Conservation (phyloP, 2,797 vertebrate genomes). For the Caiman crocodilus region DNA sequence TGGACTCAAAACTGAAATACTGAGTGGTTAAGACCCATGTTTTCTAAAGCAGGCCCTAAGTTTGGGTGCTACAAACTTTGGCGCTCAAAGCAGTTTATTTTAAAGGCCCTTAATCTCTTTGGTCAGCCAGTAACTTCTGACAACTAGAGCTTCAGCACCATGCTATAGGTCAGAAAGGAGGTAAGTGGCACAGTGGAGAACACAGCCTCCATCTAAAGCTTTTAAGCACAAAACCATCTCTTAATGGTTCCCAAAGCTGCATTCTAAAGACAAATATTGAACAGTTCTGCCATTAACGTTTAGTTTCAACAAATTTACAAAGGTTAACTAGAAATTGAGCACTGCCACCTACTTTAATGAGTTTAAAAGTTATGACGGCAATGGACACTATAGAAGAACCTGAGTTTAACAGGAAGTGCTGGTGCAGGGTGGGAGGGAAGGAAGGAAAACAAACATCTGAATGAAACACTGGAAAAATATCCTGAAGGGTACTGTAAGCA, state of each 20-base stretch:
- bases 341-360: background rate
- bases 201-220: background rate
- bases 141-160: background rate
- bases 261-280: background rate
- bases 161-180: background rate
- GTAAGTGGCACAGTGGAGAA: background rate
- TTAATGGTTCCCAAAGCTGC: background rate
- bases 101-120: background rate
- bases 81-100: background rate
- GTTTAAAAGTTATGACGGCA: background rate
- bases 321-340: background rate
- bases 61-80: background rate
- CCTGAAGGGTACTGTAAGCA: too few relatives aligned
- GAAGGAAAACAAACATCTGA: background rate
- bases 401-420: background rate
- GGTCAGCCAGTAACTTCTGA: background rate
- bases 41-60: background rate
- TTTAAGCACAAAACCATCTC: background rate
- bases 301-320: background rate
- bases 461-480: background rate
- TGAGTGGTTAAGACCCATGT: background rate
- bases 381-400: rapidly evolving
- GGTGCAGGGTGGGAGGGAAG: background rate
- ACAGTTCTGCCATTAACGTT: background rate
- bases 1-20: background rate